These are phyloP conservation scores for Drosophila jambulina DNA, from an alignment of 1,140 invertebrate species.

Conservation along the genomic window DNA sequence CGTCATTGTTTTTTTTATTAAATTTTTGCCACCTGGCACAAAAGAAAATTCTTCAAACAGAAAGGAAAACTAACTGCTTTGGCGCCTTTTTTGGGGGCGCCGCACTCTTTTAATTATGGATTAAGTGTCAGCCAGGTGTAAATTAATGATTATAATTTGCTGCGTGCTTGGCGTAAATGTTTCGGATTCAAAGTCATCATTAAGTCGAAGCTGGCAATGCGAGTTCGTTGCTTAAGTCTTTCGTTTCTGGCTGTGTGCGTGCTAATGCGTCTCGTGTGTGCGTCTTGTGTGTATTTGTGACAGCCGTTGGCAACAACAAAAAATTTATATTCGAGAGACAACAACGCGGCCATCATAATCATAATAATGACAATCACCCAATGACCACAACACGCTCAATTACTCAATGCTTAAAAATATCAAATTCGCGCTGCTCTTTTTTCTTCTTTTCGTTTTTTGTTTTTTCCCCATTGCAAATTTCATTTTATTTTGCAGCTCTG, in stretches of 20 bases:
- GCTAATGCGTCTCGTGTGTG: conserved; percentile 14
- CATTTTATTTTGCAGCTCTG: conserved; percentile 33
- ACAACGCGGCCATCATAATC: conserved; percentile 28
- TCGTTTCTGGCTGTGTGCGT: conserved; percentile 55
- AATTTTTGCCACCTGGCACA: conserved; percentile 60
- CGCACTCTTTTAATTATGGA: conserved; percentile 56
- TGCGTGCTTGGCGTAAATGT: conserved; percentile 47
- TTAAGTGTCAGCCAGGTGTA: conserved; percentile 52
- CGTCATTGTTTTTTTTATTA: not conserved
- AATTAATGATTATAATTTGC: conserved; percentile 72
- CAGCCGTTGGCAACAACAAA: conserved; percentile 43
- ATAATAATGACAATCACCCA: conserved; percentile 52
- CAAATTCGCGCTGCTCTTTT: conserved; percentile 54
- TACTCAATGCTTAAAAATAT: conserved; percentile 73
- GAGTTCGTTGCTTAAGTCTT: conserved; percentile 81
- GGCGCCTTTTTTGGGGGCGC: conserved; percentile 1
- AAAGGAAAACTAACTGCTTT: conserved; percentile 8
- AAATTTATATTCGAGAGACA: conserved; percentile 17
- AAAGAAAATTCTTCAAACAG: not conserved
- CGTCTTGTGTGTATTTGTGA: conserved; percentile 23
- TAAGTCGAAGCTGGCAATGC: conserved; percentile 54
- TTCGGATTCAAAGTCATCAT: conserved; percentile 68
- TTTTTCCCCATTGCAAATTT: conserved; percentile 34
- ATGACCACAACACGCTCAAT: conserved; percentile 53
- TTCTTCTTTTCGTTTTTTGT: not conserved